Evolutionary conservation across 2,888 invertebrate genomes (phyloP), one percentile per base, ranked within the genome.

Genomic region (Drosophila antonietae): DNA sequence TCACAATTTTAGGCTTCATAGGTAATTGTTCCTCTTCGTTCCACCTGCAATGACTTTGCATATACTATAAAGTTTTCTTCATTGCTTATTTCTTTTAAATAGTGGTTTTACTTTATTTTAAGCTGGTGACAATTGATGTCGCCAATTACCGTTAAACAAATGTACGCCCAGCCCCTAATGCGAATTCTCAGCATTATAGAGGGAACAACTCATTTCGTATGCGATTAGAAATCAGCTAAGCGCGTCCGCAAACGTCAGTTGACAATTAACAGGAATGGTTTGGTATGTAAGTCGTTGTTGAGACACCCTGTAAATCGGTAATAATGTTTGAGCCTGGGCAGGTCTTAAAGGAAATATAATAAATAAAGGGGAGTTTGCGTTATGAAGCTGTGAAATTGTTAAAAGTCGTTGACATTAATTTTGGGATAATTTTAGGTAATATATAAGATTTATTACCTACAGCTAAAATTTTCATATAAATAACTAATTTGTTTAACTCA

Each of bases 181-280:
- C 52, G 12, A 31, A 31, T 47, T 37, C 65, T 41, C 18, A n/a
- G 53, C 53, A 10, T 9, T 35, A 31, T 31, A 28, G 47, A 57
- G 64, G 39, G 47, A 66, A 66, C 31, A 67, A 56, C 81, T 74
- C 71, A 59, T 62, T 73, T 58, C 53, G 65, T 75, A 44, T 73
- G 72, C 75, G 49, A 73, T 77, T 79, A 78, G 75, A 83, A 81
- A 78, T 62, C 78, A 84, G 59, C 79, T 77, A 85, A 84, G 81
- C 87, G 86, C 83, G 78, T 86, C 87, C 78, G 88, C 46, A 70
- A 76, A 76, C 75, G 81, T 84, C 79, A 81, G 73, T 74, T 74
- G 72, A 75, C 68, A 80, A 77, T 84, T 78, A 60, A 63, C 44
- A 49, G 55, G 33, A 9, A 28, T 3, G 14, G 8, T 18, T 15